Base-by-base conservation (phyloP, 2,113 vertebrate genomes). In the Hystrix brachyura region DNA sequence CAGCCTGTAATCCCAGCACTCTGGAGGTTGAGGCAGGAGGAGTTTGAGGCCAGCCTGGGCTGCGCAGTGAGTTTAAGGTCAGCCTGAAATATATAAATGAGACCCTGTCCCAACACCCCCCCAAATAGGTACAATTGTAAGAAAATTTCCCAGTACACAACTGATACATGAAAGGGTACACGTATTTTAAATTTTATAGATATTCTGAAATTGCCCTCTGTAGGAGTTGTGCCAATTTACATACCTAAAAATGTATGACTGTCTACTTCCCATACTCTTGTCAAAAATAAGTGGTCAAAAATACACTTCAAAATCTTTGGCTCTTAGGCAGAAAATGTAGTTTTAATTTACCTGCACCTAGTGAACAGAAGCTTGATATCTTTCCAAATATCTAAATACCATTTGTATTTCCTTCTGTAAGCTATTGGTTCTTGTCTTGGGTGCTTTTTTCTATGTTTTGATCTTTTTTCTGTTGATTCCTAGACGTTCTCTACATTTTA, bases 241-340 rank as follows among this genome's bases (percentile, higher is more conserved):
- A 60, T 57, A 48, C 38, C 48, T 96, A 59, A 83, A 96, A 87
- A 91, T 60, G 79, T 38, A 48, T 74, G 25, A 21, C 57, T 59
- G 14, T 55, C 21, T 87, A 32, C 87, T 83, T 55, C 2, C 87
- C 67, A 85, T 5, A 83, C 19, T 17, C 2, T 92, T 92, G 65
- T 72, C 85, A 57, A 96, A 95, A 92, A 29, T n/a, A 92, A 13
- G 4, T 80, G 48, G n/a, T 92, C 67, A 95, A 85, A 97, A 95
- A 94, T 34, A 38, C 10, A 48, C 74, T 80, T 25, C 46, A 87
- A 83, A 55, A 65, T 78, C 76, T 85, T 92, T 81, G 9, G 8
- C 34, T 51, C 43, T 51, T 62, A 57, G 25, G 11, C 88, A 32
- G 78, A 92, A 97, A 85, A 62, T 51, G 17, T 3, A 69, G 11